Percentiles rank a stretch among this genome's conserved stretches.
phyloP scores from a whole-genome alignment of 2,888 invertebrate species.

The Mythimna loreyi region DNA sequence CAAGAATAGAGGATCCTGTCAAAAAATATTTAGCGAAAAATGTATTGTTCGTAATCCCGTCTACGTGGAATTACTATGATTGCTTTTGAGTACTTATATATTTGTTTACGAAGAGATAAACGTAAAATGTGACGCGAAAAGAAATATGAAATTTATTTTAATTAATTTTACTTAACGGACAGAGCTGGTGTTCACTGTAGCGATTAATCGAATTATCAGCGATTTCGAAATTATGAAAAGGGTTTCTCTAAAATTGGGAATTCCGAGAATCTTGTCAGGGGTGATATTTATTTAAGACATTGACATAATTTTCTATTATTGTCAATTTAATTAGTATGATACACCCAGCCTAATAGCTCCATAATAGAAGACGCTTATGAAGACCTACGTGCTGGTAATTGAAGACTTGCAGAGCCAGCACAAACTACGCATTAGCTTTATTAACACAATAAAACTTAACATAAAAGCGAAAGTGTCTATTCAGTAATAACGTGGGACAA shows the following conservation, averaged over 20 bases:
- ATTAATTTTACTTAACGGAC: constrained; percentile 14
- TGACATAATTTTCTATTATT: constrained; percentile 1
- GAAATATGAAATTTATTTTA: constrained; percentile 17
- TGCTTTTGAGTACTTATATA: constrained; percentile 4
- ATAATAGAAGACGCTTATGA: constrained; percentile 7
- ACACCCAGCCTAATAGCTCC: not conserved
- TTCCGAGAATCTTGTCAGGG: not conserved
- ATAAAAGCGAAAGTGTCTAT: constrained; percentile 56
- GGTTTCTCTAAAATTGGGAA: not conserved
- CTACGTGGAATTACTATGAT: constrained; percentile 28
- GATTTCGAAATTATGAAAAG: constrained; percentile 11
- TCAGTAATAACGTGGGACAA: constrained; percentile 47
- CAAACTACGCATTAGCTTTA: constrained; percentile 43
- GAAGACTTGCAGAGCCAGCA: constrained; percentile 13
- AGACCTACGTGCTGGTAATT: constrained; percentile 2
- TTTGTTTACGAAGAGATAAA: constrained; percentile 21
- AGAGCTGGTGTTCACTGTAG: constrained; percentile 18
- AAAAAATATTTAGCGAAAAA: constrained; percentile 32
- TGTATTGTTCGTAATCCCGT: constrained; percentile 41
- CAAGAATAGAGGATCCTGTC: constrained; percentile 43
- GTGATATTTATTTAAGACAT: not conserved
- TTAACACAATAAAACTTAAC: constrained; percentile 54
- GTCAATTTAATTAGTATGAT: not conserved
- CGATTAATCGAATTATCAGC: constrained; percentile 20
- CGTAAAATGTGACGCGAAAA: constrained; percentile 21